Percentiles rank a stretch among this genome's conserved stretches.
These are phyloP conservation scores for Xylota segnis DNA, from an alignment of 2,888 invertebrate genomes.

Conservation along the genomic window DNA sequence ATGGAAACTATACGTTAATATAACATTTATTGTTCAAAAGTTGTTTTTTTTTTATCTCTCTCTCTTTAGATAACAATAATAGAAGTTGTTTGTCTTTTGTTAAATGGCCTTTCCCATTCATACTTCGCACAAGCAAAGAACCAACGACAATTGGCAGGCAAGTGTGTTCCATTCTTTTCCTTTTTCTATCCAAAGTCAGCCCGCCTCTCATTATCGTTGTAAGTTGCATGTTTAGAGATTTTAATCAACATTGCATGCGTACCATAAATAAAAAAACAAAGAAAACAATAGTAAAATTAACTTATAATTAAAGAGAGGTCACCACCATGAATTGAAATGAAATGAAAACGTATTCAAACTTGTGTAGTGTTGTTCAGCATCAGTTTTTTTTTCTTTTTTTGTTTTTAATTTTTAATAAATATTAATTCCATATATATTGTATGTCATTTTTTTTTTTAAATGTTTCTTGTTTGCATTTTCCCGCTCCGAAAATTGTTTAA, in stretches of 20 bases:
- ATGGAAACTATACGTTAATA: slow-evolving; percentile 44
- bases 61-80: slow-evolving; percentile 56
- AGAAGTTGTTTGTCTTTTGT: slow-evolving; percentile 51
- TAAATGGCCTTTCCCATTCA: slow-evolving; percentile 41
- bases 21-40: slow-evolving; percentile 58
- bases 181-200: slow-evolving; percentile 10
- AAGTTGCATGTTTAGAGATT: slow-evolving; percentile 45
- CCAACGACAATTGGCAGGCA: slow-evolving; percentile 23
- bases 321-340: slow-evolving; percentile 29
- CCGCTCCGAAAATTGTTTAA: slow-evolving; percentile 34
- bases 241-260: slow-evolving; percentile 66
- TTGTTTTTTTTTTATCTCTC: slow-evolving; percentile 25
- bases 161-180: slow-evolving; percentile 32
- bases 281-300: slow-evolving; percentile 22
- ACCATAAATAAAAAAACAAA: slow-evolving; percentile 20
- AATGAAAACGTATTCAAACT: slow-evolving; percentile 37
- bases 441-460: slow-evolving; percentile 18
- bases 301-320: slow-evolving; percentile 50
- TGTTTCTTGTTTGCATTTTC: slow-evolving; percentile 35
- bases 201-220: not conserved
- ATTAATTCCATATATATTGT: slow-evolving; percentile 59
- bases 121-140: slow-evolving; percentile 17
- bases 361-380: slow-evolving; percentile 64
- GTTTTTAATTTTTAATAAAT: slow-evolving; percentile 65
- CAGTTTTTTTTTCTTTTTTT: slow-evolving; percentile 12